Base-by-base conservation (phyloP, 1,140 invertebrate species). In the Drosophila chauvacae region DNA sequence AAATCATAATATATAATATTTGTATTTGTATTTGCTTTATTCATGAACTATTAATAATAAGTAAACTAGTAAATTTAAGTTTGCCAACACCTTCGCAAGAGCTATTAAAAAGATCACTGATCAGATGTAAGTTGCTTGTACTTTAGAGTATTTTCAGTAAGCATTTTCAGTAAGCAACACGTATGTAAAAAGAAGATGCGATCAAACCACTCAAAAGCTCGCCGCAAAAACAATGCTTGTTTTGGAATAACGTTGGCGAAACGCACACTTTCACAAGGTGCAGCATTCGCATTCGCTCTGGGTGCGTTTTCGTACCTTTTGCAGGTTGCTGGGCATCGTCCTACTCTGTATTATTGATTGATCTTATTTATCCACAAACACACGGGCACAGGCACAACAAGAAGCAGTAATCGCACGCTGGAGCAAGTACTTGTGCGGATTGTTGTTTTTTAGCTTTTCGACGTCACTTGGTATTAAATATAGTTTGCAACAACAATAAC, bases 291-390 rank as follows among this genome's bases (percentile, higher is more conserved):
- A 42, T 30, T 35, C 7, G 7, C 33, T 26, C 20, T 26, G 51
- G 7, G 7, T 37, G 6, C 10, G 6, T 13, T n/a, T 39, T 61
- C 61, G 60, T 88, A 88, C 85, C 85, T 64, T 79, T 85, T 88
- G 85, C 66, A 88, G 74, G 64, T 72, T 79, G 50, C 28, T 78
- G 37, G 81, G 72, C 85, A 88, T 88, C 58, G 55, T 62, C 41
- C 48, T 68, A 57, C 55, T 4, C 26, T 66, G 10, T 26, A 26
- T 26, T 11, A 28, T 7, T 37, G 35, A 42, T 44, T 56, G 23
- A 33, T 71, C 7, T 50, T 66, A 2, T 5, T 68, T 68, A 41
- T 23, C 44, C 13, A 75, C 41, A 33, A 39, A 53, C 35, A 77
- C 37, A 39, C 62, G 41, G 20, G 23, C 20, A 66, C 48, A 48